These are phyloP conservation scores for Gymnoscopelus microlampas DNA, from an alignment of 2,797 vertebrate species.

Conservation along the genomic window DNA sequence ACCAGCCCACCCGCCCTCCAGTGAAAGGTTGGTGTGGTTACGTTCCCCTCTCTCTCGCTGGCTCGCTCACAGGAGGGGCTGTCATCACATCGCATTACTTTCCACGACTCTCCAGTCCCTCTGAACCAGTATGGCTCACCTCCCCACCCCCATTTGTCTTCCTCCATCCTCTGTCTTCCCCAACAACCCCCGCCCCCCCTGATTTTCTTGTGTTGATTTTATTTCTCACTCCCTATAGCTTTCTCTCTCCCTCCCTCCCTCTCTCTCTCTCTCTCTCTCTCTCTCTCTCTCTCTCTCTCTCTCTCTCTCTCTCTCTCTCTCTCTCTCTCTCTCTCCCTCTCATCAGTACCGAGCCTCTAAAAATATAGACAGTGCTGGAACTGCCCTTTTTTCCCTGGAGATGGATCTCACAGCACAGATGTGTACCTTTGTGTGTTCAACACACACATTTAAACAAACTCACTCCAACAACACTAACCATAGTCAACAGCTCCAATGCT, in stretches of 20 bases:
- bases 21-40: slow-evolving; percentile 69
- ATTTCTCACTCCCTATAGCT: slow-evolving; percentile 44
- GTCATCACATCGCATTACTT: slow-evolving; percentile 64
- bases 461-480: too few relatives aligned
- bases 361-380: slow-evolving; percentile 68
- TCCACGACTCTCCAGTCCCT: slow-evolving; percentile 44
- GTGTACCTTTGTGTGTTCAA: too few relatives aligned
- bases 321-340: slow-evolving; percentile 42
- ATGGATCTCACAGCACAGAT: slow-evolving; percentile 23
- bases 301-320: background rate
- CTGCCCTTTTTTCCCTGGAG: slow-evolving; percentile 50
- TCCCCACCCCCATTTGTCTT: slow-evolving; percentile 20
- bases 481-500: too few relatives aligned
- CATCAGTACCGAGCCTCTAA: slow-evolving; percentile 75
- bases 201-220: slow-evolving; percentile 4
- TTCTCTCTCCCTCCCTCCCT: slow-evolving; percentile 44
- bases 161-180: background rate
- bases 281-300: slow-evolving; percentile 41
- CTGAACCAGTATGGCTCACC: slow-evolving; percentile 31
- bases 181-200: slow-evolving; percentile 33
- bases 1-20: slow-evolving; percentile 28
- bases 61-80: slow-evolving; percentile 65
- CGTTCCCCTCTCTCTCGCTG: slow-evolving; percentile 50
- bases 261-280: slow-evolving; percentile 53
- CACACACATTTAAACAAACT: too few relatives aligned